Evolutionary conservation across 2,113 vertebrate species (phyloP).

Genomic region (Ranitomeya imitator): DNA sequence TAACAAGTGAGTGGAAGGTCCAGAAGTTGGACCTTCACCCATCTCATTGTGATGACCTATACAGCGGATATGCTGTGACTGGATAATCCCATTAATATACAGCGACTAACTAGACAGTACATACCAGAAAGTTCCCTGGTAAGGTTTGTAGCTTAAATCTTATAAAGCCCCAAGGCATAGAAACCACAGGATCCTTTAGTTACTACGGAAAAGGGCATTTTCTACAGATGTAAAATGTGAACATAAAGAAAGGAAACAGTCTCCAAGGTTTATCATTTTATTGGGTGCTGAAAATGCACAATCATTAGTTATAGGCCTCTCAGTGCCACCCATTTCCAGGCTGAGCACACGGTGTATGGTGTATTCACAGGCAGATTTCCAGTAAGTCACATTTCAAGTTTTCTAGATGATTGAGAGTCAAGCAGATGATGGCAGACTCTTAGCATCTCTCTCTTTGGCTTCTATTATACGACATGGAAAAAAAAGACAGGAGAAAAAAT

Average conservation of each 20-base stretch:
- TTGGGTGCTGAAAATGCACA: slow-evolving; percentile 55
- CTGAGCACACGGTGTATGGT: slow-evolving; percentile 17
- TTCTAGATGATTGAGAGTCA: slow-evolving; percentile 47
- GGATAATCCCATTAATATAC: no score
- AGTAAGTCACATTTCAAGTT: slow-evolving; percentile 41
- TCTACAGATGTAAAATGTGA: not conserved
- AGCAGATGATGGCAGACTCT: slow-evolving; percentile 47
- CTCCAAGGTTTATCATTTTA: slow-evolving; percentile 27
- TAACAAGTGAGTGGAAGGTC: no score
- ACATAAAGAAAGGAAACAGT: slow-evolving; percentile 2
- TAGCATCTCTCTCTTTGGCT: slow-evolving; percentile 55
- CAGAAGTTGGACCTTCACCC: no score
- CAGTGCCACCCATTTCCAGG: not conserved
- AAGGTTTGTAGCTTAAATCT: no score
- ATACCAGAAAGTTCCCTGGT: no score
- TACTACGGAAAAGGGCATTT: not conserved
- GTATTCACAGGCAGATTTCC: slow-evolving; percentile 43
- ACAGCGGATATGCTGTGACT: no score
- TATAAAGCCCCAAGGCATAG: no score
- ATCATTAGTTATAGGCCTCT: slow-evolving; percentile 19
- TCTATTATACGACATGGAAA: slow-evolving; percentile 8
- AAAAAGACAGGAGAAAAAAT: not conserved
- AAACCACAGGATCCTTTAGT: no score
- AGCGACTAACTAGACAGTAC: no score
- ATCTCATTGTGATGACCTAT: no score